Conservation (phyloP, 2,888 invertebrate species). For the Harpalus rufipes region DNA sequence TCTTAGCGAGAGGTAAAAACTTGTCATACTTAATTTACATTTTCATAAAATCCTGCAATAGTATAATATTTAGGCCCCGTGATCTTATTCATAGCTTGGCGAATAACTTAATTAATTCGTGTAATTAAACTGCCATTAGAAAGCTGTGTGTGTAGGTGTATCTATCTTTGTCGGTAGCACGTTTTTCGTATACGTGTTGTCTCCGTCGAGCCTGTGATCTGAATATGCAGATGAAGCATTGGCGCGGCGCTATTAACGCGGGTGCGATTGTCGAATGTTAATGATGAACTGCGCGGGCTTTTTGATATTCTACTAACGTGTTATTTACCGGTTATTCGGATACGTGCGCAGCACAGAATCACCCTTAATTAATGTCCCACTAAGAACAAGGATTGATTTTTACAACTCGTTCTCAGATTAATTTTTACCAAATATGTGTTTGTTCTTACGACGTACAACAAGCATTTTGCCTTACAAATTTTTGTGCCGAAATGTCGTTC, state of each 20-base stretch:
- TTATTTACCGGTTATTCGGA: slow-evolving; percentile 37
- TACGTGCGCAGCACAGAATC: slow-evolving; percentile 18
- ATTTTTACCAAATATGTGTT: no score
- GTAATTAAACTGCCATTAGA: slow-evolving; percentile 75
- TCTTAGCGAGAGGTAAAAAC: no score
- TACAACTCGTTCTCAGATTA: background rate
- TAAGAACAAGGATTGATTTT: background rate
- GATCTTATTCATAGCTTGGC: slow-evolving; percentile 51
- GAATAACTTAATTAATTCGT: slow-evolving; percentile 73
- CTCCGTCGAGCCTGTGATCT: slow-evolving; percentile 70
- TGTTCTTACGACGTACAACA: no score
- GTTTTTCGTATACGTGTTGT: background rate
- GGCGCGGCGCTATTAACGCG: slow-evolving; percentile 53
- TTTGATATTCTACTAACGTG: slow-evolving; percentile 44
- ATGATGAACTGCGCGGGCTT: slow-evolving; percentile 42
- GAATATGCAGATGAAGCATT: slow-evolving; percentile 74
- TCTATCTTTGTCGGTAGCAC: slow-evolving; percentile 5
- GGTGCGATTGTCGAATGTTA: slow-evolving; percentile 60
- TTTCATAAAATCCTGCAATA: background rate
- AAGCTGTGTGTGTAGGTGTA: background rate
- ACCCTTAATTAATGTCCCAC: background rate
- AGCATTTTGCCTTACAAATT: no score
- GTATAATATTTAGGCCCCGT: slow-evolving; percentile 4
- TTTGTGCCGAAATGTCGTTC: no score
- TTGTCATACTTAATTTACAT: no score